Evolutionary conservation across 37 sponge, comb jelly and placozoan species (phyloP).

Genomic region (Oscarella lobularis): DNA sequence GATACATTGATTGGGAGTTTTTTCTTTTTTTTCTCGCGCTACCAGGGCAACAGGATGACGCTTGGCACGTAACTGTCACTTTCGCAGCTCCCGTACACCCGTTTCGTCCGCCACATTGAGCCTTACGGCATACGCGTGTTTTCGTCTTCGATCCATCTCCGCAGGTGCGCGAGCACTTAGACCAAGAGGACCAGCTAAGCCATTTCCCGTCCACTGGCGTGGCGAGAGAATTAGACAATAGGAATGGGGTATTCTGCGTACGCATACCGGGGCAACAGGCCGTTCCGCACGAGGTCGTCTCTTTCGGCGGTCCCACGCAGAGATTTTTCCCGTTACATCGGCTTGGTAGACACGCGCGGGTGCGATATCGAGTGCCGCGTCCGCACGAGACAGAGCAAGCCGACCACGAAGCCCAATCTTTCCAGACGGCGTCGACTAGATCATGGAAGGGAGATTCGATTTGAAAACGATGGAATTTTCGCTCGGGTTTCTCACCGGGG

Average conservation of each 20-base stretch:
- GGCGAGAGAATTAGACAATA: no score
- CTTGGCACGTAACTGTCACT: background rate
- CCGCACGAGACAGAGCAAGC: background rate
- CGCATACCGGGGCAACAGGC: background rate
- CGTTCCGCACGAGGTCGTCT: background rate
- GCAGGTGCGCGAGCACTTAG: background rate
- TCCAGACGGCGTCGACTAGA: background rate
- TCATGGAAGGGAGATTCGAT: no score
- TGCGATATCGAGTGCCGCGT: background rate
- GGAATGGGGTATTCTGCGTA: no score
- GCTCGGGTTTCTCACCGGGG: background rate
- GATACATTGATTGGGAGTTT: background rate
- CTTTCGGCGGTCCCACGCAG: background rate
- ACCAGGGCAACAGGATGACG: background rate
- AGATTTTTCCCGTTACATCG: background rate
- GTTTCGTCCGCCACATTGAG: background rate
- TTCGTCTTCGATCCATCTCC: background rate
- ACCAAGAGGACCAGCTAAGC: background rate
- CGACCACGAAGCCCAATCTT: background rate
- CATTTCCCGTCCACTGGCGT: background rate
- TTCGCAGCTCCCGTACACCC: background rate
- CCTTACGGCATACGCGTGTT: background rate
- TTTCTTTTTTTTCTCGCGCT: background rate
- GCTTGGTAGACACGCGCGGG: background rate
- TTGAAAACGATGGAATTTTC: no score